These are phyloP conservation scores for Leptura quadrifasciata DNA, from an alignment of 2,888 invertebrate species.

Conservation along the genomic window DNA sequence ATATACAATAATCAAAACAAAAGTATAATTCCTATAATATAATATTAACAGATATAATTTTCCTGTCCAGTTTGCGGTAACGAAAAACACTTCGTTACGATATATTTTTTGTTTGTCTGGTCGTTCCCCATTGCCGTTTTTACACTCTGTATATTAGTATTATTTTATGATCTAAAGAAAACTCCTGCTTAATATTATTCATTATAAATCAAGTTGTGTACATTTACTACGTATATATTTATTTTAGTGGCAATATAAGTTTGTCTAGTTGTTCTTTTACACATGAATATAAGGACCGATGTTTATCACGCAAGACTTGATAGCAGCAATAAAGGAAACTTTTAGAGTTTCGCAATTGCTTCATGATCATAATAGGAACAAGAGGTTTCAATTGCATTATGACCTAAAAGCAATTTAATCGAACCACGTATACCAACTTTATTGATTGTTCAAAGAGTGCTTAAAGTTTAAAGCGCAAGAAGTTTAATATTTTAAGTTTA, in stretches of 20 bases:
- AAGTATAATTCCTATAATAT: no score
- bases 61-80: no score
- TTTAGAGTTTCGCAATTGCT: constrained; percentile 5
- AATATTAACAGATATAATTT: no score
- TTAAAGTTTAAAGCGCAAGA: constrained; percentile 23
- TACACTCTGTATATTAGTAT: neutral
- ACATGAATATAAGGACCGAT: neutral
- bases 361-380: constrained; percentile 34
- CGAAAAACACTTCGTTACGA: no score
- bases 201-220: neutral
- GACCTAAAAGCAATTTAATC: constrained; percentile 36
- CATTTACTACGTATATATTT: neutral
- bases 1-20: no score
- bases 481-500: constrained; percentile 10
- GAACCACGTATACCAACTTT: constrained; percentile 38
- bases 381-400: constrained; percentile 36
- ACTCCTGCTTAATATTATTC: neutral
- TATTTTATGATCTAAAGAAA: neutral
- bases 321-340: constrained; percentile 35
- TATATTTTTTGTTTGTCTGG: no score
- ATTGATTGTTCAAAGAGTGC: constrained; percentile 29
- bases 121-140: no score
- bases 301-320: neutral
- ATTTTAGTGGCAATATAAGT: neutral
- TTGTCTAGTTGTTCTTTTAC: neutral